phyloP scores from a whole-genome alignment of 2,888 invertebrate species.

The Mesorhabditis spiculigera region DNA sequence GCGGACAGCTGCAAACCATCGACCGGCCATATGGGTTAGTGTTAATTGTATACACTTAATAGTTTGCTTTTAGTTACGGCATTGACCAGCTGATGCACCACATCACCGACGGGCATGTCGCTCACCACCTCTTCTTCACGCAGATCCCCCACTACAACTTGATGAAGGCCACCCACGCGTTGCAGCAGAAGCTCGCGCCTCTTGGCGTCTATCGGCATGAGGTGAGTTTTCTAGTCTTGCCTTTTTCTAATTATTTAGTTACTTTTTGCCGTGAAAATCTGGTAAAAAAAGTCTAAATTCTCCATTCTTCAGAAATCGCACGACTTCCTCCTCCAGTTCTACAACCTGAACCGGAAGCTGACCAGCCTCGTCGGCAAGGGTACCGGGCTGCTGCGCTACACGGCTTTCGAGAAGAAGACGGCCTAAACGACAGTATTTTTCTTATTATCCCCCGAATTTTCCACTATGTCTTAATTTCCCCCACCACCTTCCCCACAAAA shows the following conservation, averaged over 20 bases:
- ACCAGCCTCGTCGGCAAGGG: not conserved
- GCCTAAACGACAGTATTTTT: not conserved
- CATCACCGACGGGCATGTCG: constrained; percentile 50
- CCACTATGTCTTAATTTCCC: too few species aligned
- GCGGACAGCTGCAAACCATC: constrained; percentile 47
- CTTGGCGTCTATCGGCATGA: not conserved
- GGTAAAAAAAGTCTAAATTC: too few species aligned
- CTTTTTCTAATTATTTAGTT: too few species aligned
- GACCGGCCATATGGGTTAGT: constrained; percentile 44
- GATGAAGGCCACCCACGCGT: constrained; percentile 31
- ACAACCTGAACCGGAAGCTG: constrained; percentile 1
- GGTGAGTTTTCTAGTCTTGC: not conserved
- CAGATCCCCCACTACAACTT: constrained; percentile 45
- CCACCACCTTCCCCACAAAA: too few species aligned
- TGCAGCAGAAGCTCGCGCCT: not conserved
- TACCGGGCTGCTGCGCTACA: not conserved
- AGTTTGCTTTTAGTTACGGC: not conserved
- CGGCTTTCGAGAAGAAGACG: not conserved
- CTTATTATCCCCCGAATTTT: too few species aligned
- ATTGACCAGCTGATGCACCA: constrained; percentile 43
- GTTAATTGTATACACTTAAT: not conserved
- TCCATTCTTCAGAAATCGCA: not conserved
- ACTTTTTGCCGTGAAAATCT: too few species aligned
- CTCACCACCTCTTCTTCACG: constrained; percentile 51
- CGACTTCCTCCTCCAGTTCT: constrained; percentile 6